Evolutionary conservation across 1,140 invertebrate species (phyloP).

Genomic region (Ceratitis capitata): DNA sequence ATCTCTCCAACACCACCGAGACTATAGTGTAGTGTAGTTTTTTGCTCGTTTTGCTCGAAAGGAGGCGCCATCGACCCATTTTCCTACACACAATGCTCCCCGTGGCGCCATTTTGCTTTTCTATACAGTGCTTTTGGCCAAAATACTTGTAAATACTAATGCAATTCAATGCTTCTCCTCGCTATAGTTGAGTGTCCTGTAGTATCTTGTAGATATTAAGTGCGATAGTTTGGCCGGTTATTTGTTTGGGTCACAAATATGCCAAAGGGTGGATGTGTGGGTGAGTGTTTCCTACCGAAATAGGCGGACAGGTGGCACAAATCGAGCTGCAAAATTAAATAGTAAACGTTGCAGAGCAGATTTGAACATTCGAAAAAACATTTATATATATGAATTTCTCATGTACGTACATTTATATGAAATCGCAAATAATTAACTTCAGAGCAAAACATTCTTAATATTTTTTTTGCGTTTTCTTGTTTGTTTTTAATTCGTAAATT

Average conservation of each 20-base stretch:
- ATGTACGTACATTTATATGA: too few species aligned
- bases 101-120: not conserved
- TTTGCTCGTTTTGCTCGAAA: too few species aligned
- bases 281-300: not conserved
- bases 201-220: not conserved
- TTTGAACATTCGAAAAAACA: too few species aligned
- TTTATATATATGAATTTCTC: not conserved
- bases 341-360: conserved; percentile 9
- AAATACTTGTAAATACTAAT: too few species aligned
- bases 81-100: not conserved
- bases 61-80: not conserved
- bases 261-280: not conserved
- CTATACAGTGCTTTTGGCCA: not conserved
- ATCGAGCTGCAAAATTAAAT: conserved; percentile 23
- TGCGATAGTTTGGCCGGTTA: not conserved
- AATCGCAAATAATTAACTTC: too few species aligned
- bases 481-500: too few species aligned
- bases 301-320: not conserved
- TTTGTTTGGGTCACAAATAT: not conserved
- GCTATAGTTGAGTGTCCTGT: not conserved
- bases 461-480: too few species aligned
- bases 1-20: not conserved
- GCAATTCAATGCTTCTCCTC: not conserved
- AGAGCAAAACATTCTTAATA: too few species aligned
- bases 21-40: not conserved